Evolutionary conservation across 2,888 invertebrate genomes (phyloP).

Genomic region (Ganaspis brasiliensis): DNA sequence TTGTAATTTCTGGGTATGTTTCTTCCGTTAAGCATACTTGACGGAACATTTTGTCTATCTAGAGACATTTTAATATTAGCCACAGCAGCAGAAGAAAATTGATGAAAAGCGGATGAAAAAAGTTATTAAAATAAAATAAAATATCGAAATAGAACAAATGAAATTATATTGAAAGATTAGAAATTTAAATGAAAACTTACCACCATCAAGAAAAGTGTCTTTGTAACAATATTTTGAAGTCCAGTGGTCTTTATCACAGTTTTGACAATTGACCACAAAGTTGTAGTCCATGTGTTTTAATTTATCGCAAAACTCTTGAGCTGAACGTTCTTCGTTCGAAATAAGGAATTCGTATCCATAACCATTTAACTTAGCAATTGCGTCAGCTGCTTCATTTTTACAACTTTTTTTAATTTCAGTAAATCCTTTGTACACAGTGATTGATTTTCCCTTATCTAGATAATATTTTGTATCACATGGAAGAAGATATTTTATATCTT

Average conservation of each 20-base stretch:
- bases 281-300: conserved; percentile 86
- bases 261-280: conserved; percentile 92
- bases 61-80: conserved; percentile 75
- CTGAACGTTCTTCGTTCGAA: conserved; percentile 91
- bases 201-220: conserved; percentile 87
- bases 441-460: too few relatives aligned
- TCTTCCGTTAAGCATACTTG: conserved; percentile 92
- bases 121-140: too few relatives aligned
- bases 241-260: conserved; percentile 98
- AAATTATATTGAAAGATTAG: too few relatives aligned
- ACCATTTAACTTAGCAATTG: too few relatives aligned
- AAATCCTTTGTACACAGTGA: too few relatives aligned
- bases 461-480: too few relatives aligned
- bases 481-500: too few relatives aligned
- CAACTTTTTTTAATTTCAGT: too few relatives aligned
- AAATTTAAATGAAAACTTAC: conserved; percentile 55
- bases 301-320: conserved; percentile 93
- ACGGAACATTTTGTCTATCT: conserved; percentile 92
- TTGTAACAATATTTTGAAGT: conserved; percentile 99
- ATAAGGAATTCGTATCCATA: too few relatives aligned
- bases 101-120: too few relatives aligned
- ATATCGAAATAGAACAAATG: too few relatives aligned
- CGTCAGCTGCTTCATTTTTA: too few relatives aligned
- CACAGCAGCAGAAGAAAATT: conserved; percentile 67
- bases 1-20: conserved; percentile 88